Base-by-base conservation (phyloP, 2,888 invertebrate species). In the Ornithoptera priamus region DNA sequence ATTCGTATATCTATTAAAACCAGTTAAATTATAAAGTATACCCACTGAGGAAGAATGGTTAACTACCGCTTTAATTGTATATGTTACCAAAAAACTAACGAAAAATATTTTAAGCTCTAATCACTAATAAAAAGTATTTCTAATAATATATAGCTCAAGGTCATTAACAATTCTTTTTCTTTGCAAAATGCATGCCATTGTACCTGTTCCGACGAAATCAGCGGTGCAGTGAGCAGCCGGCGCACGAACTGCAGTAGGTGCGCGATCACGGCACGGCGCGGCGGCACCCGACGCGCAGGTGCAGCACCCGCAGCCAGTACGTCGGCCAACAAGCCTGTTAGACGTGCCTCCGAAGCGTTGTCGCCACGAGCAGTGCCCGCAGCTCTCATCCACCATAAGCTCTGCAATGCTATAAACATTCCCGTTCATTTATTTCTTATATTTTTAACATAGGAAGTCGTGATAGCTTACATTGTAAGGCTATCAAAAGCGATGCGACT, bases 221-320 rank as follows among this genome's bases (percentile, higher is more conserved):
- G 83, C 61, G 94, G 94, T 75, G 93, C 90, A 74, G 93, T 89
- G 36, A 94, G 92, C 78, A 95, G 89, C 77, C 92, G 92, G 74
- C 93, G 89, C 74, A 94, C 94, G 77, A 97, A 93, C 83, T 95
- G 95, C 72, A 97, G 89, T 75, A 97, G 92, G 78, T 95, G 94
- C 76, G 96, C 94, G 42, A 96, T 93, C 73, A 97, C 92, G 68
- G 95, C 94, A 78, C 95, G 95, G 85, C 96, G 95, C 62, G 95
- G 94, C 53, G 96, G 89, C 30, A 88, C 85, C 6, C 95, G 67
- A 90, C 95, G 82, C 12, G 69, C 18, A 50, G 93, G 73, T 95
- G 93, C 64, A 93, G 92, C 73, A 83, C 75, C 95, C 90, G 80
- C 94, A 93, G 83, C 85, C 80, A 86, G 81, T 83, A 82, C 95